Evolutionary conservation across 2,888 invertebrate species (phyloP), one percentile per base, ranked within the genome.

Genomic region (Latrodectus elegans): DNA sequence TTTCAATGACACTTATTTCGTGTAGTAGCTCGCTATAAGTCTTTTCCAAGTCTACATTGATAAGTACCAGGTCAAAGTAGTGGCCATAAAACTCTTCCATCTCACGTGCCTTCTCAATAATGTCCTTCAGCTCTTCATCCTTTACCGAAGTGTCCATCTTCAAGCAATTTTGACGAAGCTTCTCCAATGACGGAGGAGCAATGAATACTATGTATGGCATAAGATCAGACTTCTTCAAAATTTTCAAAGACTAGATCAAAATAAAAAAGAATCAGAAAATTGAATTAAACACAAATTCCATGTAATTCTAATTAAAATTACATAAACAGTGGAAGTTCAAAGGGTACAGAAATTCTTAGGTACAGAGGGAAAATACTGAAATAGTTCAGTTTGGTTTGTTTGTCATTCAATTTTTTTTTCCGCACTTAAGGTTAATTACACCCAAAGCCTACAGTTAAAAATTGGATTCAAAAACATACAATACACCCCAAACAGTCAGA

Each of bases 161-260:
- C 78, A 97, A 95, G 92, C 97, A 96, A 94, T 98, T 97, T 92
- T 97, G 97, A 73, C 97, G 94, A 78, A 99, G 94, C 92, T 97
- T 98, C 92, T 99, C 98, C 53, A 99, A 93, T 91, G 98, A 97
- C 64, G 99, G 99, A 12, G 99, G 99, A 89, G 98, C 97, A 79
- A 99, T 97, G 92, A 99, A 97, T 90, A 99, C 97, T 53, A 99
- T 97, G 93, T 97, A 99, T 0, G 99, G 99, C 94, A 98, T 99
- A 90, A 99, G 93, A 93, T 99, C 98, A 0, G 99, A 98, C 90
- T 95, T 95, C 88, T 98, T 94, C 88, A 99, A 94, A 90, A 98
- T 95, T 93, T 97, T 96, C 91, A 99, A 93, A 90, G 98, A 97
- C 94, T 99, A 97, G 60, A 92, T 81, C 90, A 91, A 72, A 84